Percentiles rank a stretch among this genome's conserved stretches.
Evolutionary conservation across 2,888 invertebrate genomes (phyloP).

Genomic region (Suillia variegata): DNA sequence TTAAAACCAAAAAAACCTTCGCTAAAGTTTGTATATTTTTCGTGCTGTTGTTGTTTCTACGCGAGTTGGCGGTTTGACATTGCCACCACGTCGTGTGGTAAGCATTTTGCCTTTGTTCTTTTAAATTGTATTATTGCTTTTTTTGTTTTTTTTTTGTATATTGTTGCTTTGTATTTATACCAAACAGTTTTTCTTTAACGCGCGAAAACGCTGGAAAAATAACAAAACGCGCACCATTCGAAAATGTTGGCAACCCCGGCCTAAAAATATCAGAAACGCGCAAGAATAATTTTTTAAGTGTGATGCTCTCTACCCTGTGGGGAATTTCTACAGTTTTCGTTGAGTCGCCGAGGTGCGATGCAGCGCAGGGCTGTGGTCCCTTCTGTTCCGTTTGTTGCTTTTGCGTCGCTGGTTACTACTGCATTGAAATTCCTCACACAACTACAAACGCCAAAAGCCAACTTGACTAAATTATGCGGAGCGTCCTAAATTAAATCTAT

Average conservation of each 20-base stretch:
- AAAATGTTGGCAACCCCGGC: constrained; percentile 15
- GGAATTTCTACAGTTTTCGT: constrained; percentile 6
- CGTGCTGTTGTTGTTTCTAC: constrained; percentile 47
- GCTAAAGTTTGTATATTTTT: constrained; percentile 17
- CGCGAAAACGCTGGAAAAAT: not conserved
- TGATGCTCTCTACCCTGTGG: constrained; percentile 14
- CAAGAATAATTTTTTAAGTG: constrained; percentile 17
- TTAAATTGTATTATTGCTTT: constrained; percentile 46
- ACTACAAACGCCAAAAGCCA: constrained; percentile 31
- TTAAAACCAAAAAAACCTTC: constrained; percentile 5
- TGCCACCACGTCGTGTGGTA: constrained; percentile 28
- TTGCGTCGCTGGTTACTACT: constrained; percentile 23
- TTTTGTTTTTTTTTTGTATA: constrained; percentile 33
- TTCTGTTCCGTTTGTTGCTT: not conserved
- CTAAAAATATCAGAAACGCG: constrained; percentile 19
- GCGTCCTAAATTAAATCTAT: constrained; percentile 51
- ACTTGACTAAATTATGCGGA: constrained; percentile 51
- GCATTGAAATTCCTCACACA: constrained; percentile 50
- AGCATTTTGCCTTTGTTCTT: constrained; percentile 30
- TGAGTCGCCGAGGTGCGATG: not conserved
- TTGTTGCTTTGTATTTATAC: not conserved
- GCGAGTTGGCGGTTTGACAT: constrained; percentile 49
- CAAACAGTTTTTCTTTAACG: no score
- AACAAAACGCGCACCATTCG: not conserved
- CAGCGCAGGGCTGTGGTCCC: constrained; percentile 1